Evolutionary conservation across 2,888 invertebrate species (phyloP), one percentile per base, ranked within the genome.

Genomic region (Lasioglossum pauxillum): DNA sequence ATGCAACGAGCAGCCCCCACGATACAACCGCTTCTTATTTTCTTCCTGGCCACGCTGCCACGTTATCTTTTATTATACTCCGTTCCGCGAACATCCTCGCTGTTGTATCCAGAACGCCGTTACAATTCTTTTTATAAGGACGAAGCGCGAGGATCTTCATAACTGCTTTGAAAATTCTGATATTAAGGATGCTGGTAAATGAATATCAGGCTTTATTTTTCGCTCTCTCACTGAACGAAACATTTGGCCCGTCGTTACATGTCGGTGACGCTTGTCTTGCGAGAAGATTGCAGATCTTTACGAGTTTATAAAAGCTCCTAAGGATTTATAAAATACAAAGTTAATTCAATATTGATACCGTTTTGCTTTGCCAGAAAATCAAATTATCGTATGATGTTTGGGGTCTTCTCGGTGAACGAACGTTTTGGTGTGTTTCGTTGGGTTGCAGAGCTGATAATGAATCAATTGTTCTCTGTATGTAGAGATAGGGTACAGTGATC

Each of bases 1-100:
- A 92, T 90, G 88, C 90, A 86, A 92, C 69, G 23, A 35, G n/a
- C 23, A 12, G 67, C 67, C 67, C 31, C 16, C 31, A 16, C 69
- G 69, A 35, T 38, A 31, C 67, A 67, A 16, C 23, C 23, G 69
- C 23, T 69, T 38, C 69, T 69, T 69, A 69, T 69, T 69, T 69
- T 69, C 69, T 69, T 41, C n/a, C 38, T 12, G 69, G 69, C 35
- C 67, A 23, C 69, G 69, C 38, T 69, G 69, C 23, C 35, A 1
- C 69, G n/a, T 69, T 69, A 69, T 69, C 69, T 69, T 69, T 69
- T 69, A 69, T 69, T 69, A 69, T 23, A 2, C 38, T 35, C 23
- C 10, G 69, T 69, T 69, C 69, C 4, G 38, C 12, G 38, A 69
- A 69, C 12, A 67, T 35, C 12, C 12, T 19, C 23, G 35, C 38